Evolutionary conservation across 2,888 invertebrate genomes (phyloP), one percentile per base, ranked within the genome.

Genomic region (Epinotia ramella): DNA sequence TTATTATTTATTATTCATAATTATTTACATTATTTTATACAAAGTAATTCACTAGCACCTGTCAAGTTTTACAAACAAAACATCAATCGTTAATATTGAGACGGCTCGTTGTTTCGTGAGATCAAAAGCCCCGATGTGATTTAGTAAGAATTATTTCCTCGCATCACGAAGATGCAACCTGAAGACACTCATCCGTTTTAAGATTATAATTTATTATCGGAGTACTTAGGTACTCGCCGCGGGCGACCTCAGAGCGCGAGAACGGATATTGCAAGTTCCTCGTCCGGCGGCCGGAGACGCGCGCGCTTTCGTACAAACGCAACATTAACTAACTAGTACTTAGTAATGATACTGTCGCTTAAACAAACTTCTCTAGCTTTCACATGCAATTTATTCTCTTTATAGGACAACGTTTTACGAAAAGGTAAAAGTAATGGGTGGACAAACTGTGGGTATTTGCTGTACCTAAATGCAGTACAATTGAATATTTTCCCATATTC

Each of bases 201-300:
- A 57, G 57, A 59, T 68, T 68, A n/a, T n/a, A 68, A 68, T 68
- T 68, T 59, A 68, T 57, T 68, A 57, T 44, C 57, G 57, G 68
- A 20, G 68, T 69, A 24, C 40, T 59, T 69, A n/a, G n/a, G n/a
- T n/a, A 24, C 40, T 69, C 46, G 44, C 59, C 24, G 59, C 12
- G 59, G 24, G 68, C 75, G 63, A 64, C 63, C 46, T 69, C 64
- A 69, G 56, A 53, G 67, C 73, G 63, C 63, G 67, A 57, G 49
- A 49, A 46, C 73, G 76, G 76, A 76, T 76, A 76, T 76, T 76
- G 76, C 73, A 57, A 65, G 73, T 65, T 73, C 76, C 76, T 56
- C 73, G 73, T 76, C 73, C 76, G 76, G 57, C 68, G 57, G 49
- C 76, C 73, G 76, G 76, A 76, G 64, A 73, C 76, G 69, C 63